These are phyloP conservation scores for Cebidichthys violaceus DNA, from an alignment of 2,113 vertebrate genomes.

Conservation along the genomic window DNA sequence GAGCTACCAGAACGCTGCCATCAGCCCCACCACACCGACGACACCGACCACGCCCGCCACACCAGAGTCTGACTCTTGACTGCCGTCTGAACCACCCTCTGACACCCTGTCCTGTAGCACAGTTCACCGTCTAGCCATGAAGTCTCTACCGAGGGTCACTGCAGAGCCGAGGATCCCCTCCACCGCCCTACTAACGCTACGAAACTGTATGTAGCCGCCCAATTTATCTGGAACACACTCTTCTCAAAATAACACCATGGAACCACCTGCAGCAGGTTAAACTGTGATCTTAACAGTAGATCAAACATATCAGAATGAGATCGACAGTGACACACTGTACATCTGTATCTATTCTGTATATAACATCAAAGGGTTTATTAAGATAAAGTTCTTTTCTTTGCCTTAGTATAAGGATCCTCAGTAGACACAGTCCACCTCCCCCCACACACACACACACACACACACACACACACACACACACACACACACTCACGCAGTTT, in stretches of 20 bases:
- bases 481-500: constrained; percentile 3
- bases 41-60: constrained; percentile 80
- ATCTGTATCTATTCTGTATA: constrained; percentile 29
- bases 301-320: constrained; percentile 28
- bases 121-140: constrained; percentile 40
- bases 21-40: constrained; percentile 76
- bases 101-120: constrained; percentile 20
- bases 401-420: constrained; percentile 49
- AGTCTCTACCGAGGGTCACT: constrained; percentile 46
- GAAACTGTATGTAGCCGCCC: constrained; percentile 24
- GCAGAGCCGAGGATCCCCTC: constrained; percentile 35
- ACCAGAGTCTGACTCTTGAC: constrained; percentile 94
- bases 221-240: constrained; percentile 16
- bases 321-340: constrained; percentile 4
- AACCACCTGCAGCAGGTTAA: not conserved
- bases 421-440: not conserved
- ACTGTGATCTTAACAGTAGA: not conserved
- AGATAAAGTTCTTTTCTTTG: constrained; percentile 45
- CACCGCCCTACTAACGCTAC: constrained; percentile 19
- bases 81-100: constrained; percentile 10
- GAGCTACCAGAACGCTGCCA: constrained; percentile 88
- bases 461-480: not conserved
- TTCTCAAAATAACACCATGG: not conserved
- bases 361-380: constrained; percentile 30
- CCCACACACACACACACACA: not conserved